Conservation (phyloP, 2,113 vertebrate genomes). For the Aleadryas rufinucha region DNA sequence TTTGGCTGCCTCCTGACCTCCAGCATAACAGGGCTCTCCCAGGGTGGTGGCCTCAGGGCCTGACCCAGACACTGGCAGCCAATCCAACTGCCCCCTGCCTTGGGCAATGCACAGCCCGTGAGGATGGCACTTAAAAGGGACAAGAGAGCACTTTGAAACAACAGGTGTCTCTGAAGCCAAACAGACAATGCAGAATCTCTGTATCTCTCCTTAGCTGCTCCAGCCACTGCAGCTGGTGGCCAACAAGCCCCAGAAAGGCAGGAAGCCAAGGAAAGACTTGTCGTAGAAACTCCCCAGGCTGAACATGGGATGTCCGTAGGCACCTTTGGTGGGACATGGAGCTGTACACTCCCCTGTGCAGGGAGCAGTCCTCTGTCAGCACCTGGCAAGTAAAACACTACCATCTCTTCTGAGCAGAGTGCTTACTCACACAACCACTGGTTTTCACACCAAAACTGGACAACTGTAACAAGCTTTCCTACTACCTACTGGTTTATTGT, state of each 20-base stretch:
- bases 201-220: background rate
- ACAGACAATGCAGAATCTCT: background rate
- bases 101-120: background rate
- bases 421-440: background rate
- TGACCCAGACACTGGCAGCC: background rate
- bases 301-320: background rate
- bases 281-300: background rate
- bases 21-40: background rate
- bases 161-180: background rate
- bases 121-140: background rate
- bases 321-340: fast-evolving
- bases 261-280: background rate
- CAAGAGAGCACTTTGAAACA: background rate
- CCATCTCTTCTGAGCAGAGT: background rate
- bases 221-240: background rate
- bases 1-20: background rate
- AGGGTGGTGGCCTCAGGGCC: fast-evolving
- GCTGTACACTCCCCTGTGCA: fast-evolving
- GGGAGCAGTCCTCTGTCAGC: background rate
- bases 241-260: background rate
- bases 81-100: fast-evolving
- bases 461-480: background rate
- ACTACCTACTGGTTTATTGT: background rate
- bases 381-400: background rate
- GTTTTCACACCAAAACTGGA: background rate